These are phyloP conservation scores for Spea multiplicata DNA, from an alignment of 2,113 vertebrate species.

Conservation along the genomic window DNA sequence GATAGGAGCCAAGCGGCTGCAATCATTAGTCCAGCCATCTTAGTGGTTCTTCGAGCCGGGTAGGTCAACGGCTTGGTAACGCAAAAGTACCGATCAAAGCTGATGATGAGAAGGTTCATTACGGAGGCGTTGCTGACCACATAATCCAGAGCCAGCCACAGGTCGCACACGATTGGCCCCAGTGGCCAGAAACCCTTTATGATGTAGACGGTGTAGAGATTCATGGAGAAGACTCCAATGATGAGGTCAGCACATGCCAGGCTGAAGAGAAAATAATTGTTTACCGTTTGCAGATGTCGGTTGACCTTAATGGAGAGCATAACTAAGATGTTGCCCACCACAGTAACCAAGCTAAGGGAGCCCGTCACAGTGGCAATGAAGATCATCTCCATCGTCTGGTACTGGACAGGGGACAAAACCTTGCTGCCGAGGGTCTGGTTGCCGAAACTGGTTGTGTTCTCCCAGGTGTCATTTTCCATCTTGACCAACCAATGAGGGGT, in stretches of 20 bases:
- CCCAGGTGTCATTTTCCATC: slow-evolving; percentile 77
- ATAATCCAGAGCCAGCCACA: slow-evolving; percentile 96
- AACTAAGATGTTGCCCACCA: slow-evolving; percentile 94
- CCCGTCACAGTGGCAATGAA: slow-evolving; percentile 93
- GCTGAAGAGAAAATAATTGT: slow-evolving; percentile 98
- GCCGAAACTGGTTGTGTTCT: slow-evolving; percentile 59
- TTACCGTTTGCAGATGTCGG: slow-evolving; percentile 95
- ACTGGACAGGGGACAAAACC: slow-evolving; percentile 64
- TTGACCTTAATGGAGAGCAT: slow-evolving; percentile 99
- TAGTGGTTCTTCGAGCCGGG: slow-evolving; percentile 88
- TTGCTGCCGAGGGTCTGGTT: slow-evolving; percentile 58
- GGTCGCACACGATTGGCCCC: slow-evolving; percentile 89
- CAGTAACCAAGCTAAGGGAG: slow-evolving; percentile 92
- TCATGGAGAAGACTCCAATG: slow-evolving; percentile 96
- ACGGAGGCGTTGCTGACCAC: slow-evolving; percentile 95
- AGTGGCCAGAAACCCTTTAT: slow-evolving; percentile 96
- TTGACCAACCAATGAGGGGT: slow-evolving; percentile 55
- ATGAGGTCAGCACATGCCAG: slow-evolving; percentile 93
- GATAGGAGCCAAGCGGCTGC: slow-evolving; percentile 94
- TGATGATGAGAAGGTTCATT: slow-evolving; percentile 97
- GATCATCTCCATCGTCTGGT: slow-evolving; percentile 91
- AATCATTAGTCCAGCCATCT: slow-evolving; percentile 97
- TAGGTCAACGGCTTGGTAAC: slow-evolving; percentile 96
- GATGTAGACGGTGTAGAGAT: slow-evolving; percentile 93
- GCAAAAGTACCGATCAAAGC: slow-evolving; percentile 97